Conservation (phyloP, 2,888 invertebrate species). For the Empis stercorea region DNA sequence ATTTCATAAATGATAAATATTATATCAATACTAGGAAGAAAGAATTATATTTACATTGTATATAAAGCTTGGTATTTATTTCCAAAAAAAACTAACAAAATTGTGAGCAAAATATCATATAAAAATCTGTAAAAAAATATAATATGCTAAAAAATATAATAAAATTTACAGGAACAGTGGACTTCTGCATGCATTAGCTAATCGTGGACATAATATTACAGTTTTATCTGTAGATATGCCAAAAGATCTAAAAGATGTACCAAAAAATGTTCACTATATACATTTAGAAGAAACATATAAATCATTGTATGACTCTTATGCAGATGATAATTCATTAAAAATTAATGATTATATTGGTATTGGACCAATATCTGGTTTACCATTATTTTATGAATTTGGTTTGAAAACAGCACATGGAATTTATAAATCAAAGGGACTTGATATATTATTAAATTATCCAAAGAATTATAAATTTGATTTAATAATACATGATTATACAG, state of each 20-base stretch:
- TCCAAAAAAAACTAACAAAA: too few species aligned
- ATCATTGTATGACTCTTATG: conserved; percentile 3
- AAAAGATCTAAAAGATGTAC: conserved; percentile 10
- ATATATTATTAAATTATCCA: conserved; percentile 20
- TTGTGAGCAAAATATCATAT: too few species aligned
- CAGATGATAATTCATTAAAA: conserved; percentile 2
- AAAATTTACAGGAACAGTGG: conserved; percentile 17
- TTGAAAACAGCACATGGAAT: conserved; percentile 6
- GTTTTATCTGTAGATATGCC: conserved; percentile 19
- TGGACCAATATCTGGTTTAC: conserved; percentile 10
- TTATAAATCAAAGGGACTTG: conserved; percentile 17
- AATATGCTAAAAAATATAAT: too few species aligned
- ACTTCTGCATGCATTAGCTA: conserved; percentile 15
- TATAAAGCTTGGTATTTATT: too few species aligned
- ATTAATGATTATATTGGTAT: conserved; percentile 11
- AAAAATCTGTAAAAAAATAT: too few species aligned
- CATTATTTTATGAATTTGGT: conserved; percentile 12
- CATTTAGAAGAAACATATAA: conserved; percentile 20
- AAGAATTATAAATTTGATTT: conserved; percentile 25
- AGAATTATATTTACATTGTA: too few species aligned
- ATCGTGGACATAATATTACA: conserved; percentile 19
- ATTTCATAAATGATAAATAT: too few species aligned
- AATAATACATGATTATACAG: conserved; percentile 25
- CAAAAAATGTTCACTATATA: conserved; percentile 19
- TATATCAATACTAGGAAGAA: too few species aligned